Conservation (phyloP, 2,888 invertebrate species). For the Agrochola circellaris region DNA sequence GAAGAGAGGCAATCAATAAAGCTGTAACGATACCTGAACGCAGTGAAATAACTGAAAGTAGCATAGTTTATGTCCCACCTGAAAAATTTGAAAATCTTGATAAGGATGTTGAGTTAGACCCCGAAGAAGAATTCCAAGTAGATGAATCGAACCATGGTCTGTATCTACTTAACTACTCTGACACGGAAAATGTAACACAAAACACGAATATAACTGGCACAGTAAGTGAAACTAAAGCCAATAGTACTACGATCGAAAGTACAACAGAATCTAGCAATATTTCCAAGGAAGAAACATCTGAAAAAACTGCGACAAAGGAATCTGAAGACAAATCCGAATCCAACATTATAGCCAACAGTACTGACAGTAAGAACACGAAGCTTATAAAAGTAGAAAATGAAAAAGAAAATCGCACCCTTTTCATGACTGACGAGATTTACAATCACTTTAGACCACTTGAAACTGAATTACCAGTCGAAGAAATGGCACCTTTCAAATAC, state of each 20-base stretch:
- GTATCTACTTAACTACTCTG: constrained; percentile 88
- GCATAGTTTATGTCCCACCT: constrained; percentile 86
- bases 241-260: constrained; percentile 71
- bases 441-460: constrained; percentile 92
- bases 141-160: constrained; percentile 90
- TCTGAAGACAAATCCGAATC: constrained; percentile 79
- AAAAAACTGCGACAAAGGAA: constrained; percentile 68
- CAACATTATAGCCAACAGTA: constrained; percentile 82
- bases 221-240: constrained; percentile 73
- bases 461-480: constrained; percentile 91
- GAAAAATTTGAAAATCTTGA: constrained; percentile 86
- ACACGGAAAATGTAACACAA: constrained; percentile 84
- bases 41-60: constrained; percentile 78
- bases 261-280: constrained; percentile 65
- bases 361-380: constrained; percentile 78
- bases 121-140: constrained; percentile 90
- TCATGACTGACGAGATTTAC: constrained; percentile 92
- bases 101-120: constrained; percentile 87
- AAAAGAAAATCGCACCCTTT: constrained; percentile 89
- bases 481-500: constrained; percentile 93
- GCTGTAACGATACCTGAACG: constrained; percentile 75
- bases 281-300: constrained; percentile 69
- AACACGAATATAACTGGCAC: constrained; percentile 75
- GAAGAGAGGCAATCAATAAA: constrained; percentile 79
- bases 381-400: constrained; percentile 80